A percentile compares a stretch with the other conserved stretches of the same genome.
Evolutionary conservation across 2,797 vertebrate species (phyloP).

Genomic region (Bothrops alternatus): DNA sequence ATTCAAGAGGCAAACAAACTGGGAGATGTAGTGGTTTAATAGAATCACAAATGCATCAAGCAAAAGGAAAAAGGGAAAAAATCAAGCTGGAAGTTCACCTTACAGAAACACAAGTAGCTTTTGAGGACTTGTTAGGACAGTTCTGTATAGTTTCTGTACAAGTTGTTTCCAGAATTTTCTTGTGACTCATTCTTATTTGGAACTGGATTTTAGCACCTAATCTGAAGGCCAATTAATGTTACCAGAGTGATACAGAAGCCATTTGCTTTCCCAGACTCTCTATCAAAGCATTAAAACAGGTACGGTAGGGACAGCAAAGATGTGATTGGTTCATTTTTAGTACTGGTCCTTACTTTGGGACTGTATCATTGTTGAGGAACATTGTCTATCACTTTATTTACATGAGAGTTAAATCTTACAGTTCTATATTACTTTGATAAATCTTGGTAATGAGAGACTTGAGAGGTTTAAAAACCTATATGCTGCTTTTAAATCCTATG

Average conservation of each 20-base stretch:
- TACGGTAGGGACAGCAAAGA: not conserved
- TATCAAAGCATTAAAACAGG: not conserved
- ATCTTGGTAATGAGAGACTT: not conserved
- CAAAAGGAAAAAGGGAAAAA: not conserved
- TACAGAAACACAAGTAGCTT: not conserved
- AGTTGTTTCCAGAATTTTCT: not conserved
- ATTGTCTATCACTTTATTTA: not conserved
- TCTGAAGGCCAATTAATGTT: not conserved
- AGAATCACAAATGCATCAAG: slow-evolving; percentile 3
- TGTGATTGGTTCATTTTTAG: not conserved
- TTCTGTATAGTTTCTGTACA: slow-evolving; percentile 4
- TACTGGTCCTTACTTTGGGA: not conserved
- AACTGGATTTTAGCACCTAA: not conserved
- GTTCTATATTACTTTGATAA: too few species aligned
- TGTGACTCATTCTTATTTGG: not conserved
- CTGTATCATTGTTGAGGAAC: not conserved
- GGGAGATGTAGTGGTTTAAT: not conserved
- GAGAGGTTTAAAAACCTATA: not conserved
- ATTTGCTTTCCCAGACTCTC: not conserved
- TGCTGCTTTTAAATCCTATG: not conserved
- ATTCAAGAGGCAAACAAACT: slow-evolving; percentile 19
- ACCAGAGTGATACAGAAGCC: not conserved
- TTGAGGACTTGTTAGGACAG: not conserved
- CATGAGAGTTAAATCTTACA: not conserved
- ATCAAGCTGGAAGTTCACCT: not conserved